Conservation (phyloP, 2,113 vertebrate species). For the Tetrao urogallus region DNA sequence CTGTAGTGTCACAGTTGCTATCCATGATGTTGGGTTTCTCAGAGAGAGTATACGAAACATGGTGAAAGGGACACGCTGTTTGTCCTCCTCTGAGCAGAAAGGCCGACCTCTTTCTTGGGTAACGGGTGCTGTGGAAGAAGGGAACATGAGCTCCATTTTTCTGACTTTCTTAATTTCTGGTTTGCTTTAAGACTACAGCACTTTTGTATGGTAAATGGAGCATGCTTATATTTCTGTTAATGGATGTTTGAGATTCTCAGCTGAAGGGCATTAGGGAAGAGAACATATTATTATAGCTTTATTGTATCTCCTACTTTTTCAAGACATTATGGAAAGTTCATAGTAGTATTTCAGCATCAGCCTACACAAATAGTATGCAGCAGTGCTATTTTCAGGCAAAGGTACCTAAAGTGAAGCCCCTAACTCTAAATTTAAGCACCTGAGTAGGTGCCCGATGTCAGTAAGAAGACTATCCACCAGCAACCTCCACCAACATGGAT, state of each 20-base stretch:
- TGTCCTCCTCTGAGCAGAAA: not conserved
- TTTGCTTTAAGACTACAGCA: not conserved
- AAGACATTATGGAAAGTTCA: not conserved
- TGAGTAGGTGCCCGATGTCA: not conserved
- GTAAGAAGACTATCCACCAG: not conserved
- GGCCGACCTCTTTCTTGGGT: not conserved
- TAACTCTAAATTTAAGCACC: not conserved
- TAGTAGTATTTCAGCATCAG: constrained; percentile 23
- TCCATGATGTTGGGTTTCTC: not conserved
- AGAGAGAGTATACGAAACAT: not conserved
- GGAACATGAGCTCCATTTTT: not conserved
- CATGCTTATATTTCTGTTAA: not conserved
- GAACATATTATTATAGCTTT: constrained; percentile 34
- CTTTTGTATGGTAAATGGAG: not conserved
- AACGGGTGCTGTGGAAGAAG: not conserved
- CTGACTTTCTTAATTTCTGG: not conserved
- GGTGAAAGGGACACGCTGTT: not conserved
- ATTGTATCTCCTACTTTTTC: constrained; percentile 12
- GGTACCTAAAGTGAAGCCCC: not conserved
- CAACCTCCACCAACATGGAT: not conserved
- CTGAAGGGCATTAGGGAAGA: constrained; percentile 6
- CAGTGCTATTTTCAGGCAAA: not conserved
- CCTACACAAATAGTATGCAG: constrained; percentile 12
- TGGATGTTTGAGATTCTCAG: not conserved
- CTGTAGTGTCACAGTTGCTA: not conserved